Base-by-base conservation (phyloP, 2,113 vertebrate genomes). In the Aegithalos caudatus region DNA sequence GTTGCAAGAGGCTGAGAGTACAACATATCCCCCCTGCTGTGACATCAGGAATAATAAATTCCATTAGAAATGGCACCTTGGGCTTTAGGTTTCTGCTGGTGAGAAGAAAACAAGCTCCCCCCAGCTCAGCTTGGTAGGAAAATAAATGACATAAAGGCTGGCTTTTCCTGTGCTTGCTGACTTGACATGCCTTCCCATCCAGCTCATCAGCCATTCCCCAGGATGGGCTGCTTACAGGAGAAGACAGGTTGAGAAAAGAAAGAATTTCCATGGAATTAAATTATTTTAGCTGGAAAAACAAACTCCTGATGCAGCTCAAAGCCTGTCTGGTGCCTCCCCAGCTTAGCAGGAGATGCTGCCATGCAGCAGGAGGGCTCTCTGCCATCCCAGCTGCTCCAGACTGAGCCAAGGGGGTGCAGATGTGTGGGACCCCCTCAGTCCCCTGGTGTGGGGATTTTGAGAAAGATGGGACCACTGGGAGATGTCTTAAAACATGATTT, bases 81-180 rank as follows among this genome's bases (percentile, higher is more conserved):
- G 62, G 58, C 44, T 65, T 90, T 53, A 22, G 1, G 1, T 70
- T 85, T 73, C n/a, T 57, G 38, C 28, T 33, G 80, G 47, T 1
- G 19, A 94, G 88, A 81, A 81, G 54, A 83, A 66, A 78, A 35
- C 44, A 81, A 65, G 35, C 16, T 2, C 23, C 17, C 21, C 37
- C 9, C 28, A 22, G 66, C 40, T n/a, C 16, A 70, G 76, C 54
- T 61, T 24, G 4, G 28, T 29, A 83, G 76, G 92, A 88, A 97
- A 96, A 96, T 94, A 92, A 93, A 80, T 95, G 89, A 74, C 61
- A 57, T 92, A 92, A 97, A 85, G 3, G 20, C 67, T 91, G 60
- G 47, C 71, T 97, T 92, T 81, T 97, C 88, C 84, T 73, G 62
- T 64, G 67, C 77, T 60, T 89, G 22, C 70, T 60, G 25, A 14